Percentiles rank a stretch among this genome's conserved stretches.
Evolutionary conservation across 1,140 invertebrate genomes (phyloP).

Genomic region (Papilio xuthus): DNA sequence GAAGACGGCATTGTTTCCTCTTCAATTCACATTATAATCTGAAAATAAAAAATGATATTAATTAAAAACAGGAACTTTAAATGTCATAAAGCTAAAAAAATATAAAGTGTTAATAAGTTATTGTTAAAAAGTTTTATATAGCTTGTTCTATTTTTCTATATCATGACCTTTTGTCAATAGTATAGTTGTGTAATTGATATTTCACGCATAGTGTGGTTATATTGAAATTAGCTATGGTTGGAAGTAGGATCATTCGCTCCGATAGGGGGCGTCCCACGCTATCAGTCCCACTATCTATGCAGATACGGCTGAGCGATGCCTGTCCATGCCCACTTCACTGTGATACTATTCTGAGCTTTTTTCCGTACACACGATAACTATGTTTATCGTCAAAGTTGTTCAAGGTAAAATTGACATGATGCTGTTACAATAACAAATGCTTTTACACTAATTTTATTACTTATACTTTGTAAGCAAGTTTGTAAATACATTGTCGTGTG

Average conservation of each 20-base stretch:
- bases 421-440: slow-evolving; percentile 11
- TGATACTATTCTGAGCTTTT: slow-evolving; percentile 21
- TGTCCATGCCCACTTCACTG: slow-evolving; percentile 3
- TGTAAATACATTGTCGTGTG: background rate
- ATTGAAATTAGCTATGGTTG: background rate
- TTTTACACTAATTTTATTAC: background rate
- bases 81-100: too few relatives aligned
- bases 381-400: slow-evolving; percentile 1
- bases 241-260: background rate
- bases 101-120: too few relatives aligned
- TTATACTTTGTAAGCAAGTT: background rate
- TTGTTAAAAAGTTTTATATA: background rate
- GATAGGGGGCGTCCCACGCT: slow-evolving; percentile 25
- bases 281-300: background rate
- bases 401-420: slow-evolving; percentile 19
- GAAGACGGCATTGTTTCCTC: slow-evolving; percentile 11
- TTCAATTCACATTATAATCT: slow-evolving; percentile 26
- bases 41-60: background rate
- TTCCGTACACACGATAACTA: slow-evolving; percentile 5
- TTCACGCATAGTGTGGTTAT: background rate
- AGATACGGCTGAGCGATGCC: slow-evolving; percentile 18
- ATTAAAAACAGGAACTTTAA: background rate
- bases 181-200: background rate
- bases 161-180: slow-evolving; percentile 7
- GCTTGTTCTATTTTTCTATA: background rate